Conservation (phyloP, 1,140 invertebrate species). For the Cydia amplana region DNA sequence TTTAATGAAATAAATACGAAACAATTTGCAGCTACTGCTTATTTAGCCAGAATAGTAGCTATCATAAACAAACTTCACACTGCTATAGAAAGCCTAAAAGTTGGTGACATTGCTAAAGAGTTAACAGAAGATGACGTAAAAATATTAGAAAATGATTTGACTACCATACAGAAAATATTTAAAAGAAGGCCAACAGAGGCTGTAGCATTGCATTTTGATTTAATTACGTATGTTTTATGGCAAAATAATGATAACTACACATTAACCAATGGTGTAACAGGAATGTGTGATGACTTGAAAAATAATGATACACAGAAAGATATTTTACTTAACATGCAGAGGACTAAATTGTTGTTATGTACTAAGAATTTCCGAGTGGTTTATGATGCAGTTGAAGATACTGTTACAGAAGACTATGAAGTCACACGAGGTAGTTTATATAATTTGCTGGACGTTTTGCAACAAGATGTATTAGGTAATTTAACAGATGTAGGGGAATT, state of each 20-base stretch:
- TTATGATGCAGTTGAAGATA: slow-evolving; percentile 49
- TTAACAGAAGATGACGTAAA: slow-evolving; percentile 48
- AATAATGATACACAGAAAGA: slow-evolving; percentile 54
- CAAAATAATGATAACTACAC: slow-evolving; percentile 52
- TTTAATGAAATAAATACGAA: slow-evolving; percentile 63
- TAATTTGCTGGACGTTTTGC: slow-evolving; percentile 49
- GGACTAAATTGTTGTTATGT: slow-evolving; percentile 58
- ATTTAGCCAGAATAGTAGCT: slow-evolving; percentile 67
- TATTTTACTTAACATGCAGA: slow-evolving; percentile 54
- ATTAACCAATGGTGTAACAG: slow-evolving; percentile 48
- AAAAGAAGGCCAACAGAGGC: slow-evolving; percentile 63
- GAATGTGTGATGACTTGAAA: slow-evolving; percentile 55
- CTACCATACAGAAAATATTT: slow-evolving; percentile 55
- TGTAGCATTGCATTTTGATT: slow-evolving; percentile 66
- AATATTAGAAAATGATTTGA: slow-evolving; percentile 48
- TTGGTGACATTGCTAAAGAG: slow-evolving; percentile 40
- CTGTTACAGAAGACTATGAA: slow-evolving; percentile 47
- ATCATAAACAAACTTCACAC: slow-evolving; percentile 58
- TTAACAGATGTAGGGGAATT: slow-evolving; percentile 53
- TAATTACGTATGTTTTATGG: slow-evolving; percentile 63
- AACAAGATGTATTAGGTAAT: slow-evolving; percentile 43
- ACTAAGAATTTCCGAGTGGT: slow-evolving; percentile 54
- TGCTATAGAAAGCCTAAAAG: slow-evolving; percentile 47
- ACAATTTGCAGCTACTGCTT: slow-evolving; percentile 55
- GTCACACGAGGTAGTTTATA: slow-evolving; percentile 50